Evolutionary conservation across 2,888 invertebrate species (phyloP).

Genomic region (Caenorhabditis sp.): DNA sequence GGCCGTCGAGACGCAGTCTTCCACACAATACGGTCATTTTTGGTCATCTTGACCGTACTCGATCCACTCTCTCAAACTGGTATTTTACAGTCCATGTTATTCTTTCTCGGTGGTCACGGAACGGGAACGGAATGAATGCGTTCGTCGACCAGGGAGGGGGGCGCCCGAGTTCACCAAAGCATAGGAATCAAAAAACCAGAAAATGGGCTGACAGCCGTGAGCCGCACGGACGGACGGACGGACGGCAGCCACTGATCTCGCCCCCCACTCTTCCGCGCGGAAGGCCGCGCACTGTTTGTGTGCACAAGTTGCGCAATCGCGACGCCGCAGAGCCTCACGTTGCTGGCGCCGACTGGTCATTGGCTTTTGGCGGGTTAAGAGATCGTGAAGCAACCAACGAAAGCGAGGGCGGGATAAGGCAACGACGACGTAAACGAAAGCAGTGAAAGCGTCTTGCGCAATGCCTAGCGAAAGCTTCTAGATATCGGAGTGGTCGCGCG

Average conservation of each 20-base stretch:
- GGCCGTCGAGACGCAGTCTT: slow-evolving; percentile 6
- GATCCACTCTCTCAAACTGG: slow-evolving; percentile 24
- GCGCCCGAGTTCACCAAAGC: slow-evolving; percentile 24
- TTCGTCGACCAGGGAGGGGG: neutral
- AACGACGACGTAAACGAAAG: slow-evolving; percentile 46
- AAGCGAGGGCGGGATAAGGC: slow-evolving; percentile 38
- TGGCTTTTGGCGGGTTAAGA: slow-evolving; percentile 46
- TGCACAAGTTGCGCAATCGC: slow-evolving; percentile 50
- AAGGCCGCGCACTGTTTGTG: slow-evolving; percentile 29
- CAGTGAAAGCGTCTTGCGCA: slow-evolving; percentile 54
- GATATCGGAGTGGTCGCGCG: neutral
- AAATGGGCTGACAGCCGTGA: slow-evolving; percentile 44
- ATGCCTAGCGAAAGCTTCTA: slow-evolving; percentile 42
- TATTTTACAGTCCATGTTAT: slow-evolving; percentile 31
- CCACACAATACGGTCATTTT: slow-evolving; percentile 53
- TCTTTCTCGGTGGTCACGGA: slow-evolving; percentile 41
- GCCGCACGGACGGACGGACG: no score
- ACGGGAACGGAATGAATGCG: slow-evolving; percentile 30
- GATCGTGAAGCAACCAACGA: slow-evolving; percentile 30
- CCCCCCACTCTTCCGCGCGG: slow-evolving; percentile 38
- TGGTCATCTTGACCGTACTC: slow-evolving; percentile 52
- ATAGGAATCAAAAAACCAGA: slow-evolving; percentile 44
- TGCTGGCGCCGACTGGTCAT: slow-evolving; percentile 37
- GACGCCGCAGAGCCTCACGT: neutral
- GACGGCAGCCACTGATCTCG: slow-evolving; percentile 31